phyloP scores from a whole-genome alignment of 92 coral and sea anemone species.

The Micromussa lordhowensis region DNA sequence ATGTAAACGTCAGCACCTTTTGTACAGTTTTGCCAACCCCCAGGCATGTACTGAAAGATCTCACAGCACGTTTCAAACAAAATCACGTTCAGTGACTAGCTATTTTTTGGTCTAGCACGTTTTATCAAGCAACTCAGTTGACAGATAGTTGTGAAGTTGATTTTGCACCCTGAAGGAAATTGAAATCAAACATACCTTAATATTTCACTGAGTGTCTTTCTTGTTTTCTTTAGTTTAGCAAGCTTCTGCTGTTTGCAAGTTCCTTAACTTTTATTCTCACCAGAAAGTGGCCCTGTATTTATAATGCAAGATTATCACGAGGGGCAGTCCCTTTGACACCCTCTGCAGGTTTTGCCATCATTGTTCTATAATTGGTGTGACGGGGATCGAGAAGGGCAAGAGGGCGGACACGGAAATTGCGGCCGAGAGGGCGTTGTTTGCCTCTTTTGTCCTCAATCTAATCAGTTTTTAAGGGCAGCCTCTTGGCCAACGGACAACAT shows the following conservation, averaged over 20 bases:
- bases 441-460: background rate
- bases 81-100: too few relatives aligned
- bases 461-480: background rate
- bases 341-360: background rate
- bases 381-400: background rate
- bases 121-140: background rate
- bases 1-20: background rate
- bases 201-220: background rate
- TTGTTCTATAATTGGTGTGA: background rate
- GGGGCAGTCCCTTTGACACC: background rate
- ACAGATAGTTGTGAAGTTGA: background rate
- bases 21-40: background rate
- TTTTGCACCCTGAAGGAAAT: background rate
- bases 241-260: background rate
- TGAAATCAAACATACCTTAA: background rate
- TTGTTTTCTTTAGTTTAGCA: background rate
- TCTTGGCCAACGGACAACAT: too few relatives aligned
- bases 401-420: background rate
- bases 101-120: background rate
- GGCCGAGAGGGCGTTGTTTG: background rate
- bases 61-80: background rate
- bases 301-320: background rate
- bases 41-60: background rate
- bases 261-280: background rate
- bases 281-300: background rate